A percentile compares a stretch with the other conserved stretches of the same genome.
phyloP scores from a whole-genome alignment of 2,888 invertebrate species.

The Xestia sexstrigata region DNA sequence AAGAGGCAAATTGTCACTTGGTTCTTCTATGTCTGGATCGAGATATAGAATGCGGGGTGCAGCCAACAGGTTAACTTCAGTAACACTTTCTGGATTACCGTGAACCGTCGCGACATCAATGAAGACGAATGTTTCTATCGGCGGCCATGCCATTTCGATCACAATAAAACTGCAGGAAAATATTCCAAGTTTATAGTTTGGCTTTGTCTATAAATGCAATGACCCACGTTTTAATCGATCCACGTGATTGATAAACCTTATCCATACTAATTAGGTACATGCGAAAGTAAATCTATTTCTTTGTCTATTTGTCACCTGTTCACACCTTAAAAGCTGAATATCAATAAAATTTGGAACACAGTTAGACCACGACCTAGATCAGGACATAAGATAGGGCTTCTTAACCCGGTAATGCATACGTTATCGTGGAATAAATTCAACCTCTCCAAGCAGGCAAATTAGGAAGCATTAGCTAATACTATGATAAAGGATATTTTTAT shows the following conservation, averaged over 20 bases:
- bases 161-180: background rate
- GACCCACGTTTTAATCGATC: background rate
- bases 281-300: background rate
- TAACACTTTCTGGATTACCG: too few species aligned
- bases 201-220: background rate
- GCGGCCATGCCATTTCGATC: background rate
- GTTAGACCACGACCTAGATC: background rate
- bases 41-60: too few species aligned
- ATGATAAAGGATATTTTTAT: background rate
- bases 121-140: slow-evolving; percentile 12
- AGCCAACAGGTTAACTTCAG: too few species aligned
- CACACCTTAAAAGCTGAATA: background rate
- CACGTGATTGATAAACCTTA: background rate
- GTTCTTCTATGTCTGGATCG: background rate
- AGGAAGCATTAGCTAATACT: background rate
- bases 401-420: too few species aligned
- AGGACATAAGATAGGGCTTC: too few species aligned
- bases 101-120: background rate
- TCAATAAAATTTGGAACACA: background rate
- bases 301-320: background rate
- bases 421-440: too few species aligned
- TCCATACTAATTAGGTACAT: background rate
- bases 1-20: background rate
- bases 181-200: background rate
- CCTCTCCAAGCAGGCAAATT: too few species aligned